Evolutionary conservation across 2,113 vertebrate genomes (phyloP).

Genomic region (Eclectus roratus): DNA sequence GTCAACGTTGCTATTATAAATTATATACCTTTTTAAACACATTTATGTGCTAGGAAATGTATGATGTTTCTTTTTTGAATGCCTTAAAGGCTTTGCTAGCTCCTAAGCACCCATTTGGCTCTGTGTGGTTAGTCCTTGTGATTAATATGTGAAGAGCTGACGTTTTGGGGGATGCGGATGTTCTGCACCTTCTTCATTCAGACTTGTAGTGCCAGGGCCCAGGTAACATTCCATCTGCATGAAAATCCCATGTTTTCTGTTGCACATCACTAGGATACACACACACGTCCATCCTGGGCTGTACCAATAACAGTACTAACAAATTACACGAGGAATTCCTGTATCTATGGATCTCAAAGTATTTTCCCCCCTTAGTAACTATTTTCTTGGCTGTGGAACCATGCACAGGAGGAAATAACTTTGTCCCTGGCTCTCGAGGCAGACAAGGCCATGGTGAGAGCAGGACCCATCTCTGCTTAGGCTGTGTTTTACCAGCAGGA

Average conservation of each 20-base stretch:
- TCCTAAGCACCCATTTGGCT: constrained; percentile 65
- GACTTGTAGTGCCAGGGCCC: fast-evolving
- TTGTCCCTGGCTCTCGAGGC: fast-evolving
- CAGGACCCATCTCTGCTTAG: not conserved
- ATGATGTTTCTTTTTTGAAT: constrained; percentile 41
- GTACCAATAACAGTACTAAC: not conserved
- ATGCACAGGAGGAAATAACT: not conserved
- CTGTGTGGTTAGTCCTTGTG: constrained; percentile 52
- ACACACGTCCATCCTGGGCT: not conserved
- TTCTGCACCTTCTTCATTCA: not conserved
- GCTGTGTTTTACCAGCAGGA: not conserved
- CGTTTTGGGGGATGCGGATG: not conserved
- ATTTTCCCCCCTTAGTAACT: not conserved
- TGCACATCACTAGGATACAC: fast-evolving
- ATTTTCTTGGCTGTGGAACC: not conserved
- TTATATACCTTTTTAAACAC: constrained; percentile 61
- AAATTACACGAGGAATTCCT: not conserved
- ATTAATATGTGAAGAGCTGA: constrained; percentile 16
- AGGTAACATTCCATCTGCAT: fast-evolving
- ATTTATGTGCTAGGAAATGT: constrained; percentile 48
- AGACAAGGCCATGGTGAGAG: fast-evolving
- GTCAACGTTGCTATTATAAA: constrained; percentile 54
- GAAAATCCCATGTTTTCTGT: not conserved
- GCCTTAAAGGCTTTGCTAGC: constrained; percentile 58
- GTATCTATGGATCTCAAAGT: not conserved